Base-by-base conservation (phyloP, 1,140 invertebrate species). In the Drosophila kohkoa region DNA sequence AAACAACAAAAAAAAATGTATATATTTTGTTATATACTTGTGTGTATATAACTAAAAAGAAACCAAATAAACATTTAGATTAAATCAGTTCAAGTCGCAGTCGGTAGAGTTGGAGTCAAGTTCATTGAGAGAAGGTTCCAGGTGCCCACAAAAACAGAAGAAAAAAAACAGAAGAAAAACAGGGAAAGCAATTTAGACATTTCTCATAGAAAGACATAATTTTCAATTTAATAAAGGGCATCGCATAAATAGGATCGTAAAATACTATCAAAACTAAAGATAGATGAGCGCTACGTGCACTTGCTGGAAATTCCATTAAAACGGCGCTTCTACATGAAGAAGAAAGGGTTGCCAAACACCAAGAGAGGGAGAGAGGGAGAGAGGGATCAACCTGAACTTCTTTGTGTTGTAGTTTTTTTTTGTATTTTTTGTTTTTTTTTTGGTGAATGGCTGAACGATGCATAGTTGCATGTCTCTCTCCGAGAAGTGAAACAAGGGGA, bases 181-280 rank as follows among this genome's bases (percentile, higher is more conserved):
- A 25, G 70, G 51, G 66, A 46, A 35, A 55, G 57, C 54, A 55
- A 78, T 88, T 79, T 74, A 78, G 85, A 87, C 82, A 86, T 86
- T 86, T 86, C 82, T 88, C 83, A 87, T 88, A 87, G 83, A 87
- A 88, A 87, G 82, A 88, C 83, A 87, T 87, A 87, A 87, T 87
- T 87, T 88, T 87, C 72, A 87, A 87, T 87, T 88, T 88, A 89
- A 87, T 87, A 87, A 87, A 88, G 83, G 79, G 71, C 79, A 82
- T 75, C 65, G 69, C 77, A 88, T 75, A 72, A 76, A 76, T 72
- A 72, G 43, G 69, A 51, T 76, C 74, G 82, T 88, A 88, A 88
- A 87, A 88, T 77, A 74, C 81, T 89, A 88, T 89, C 77, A 89
- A 88, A 88, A 87, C 73, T 82, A 11, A 80, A 80, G 77, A 88